These are phyloP conservation scores for Eupithecia inturbata DNA, from an alignment of 2,888 invertebrate species.

Conservation along the genomic window DNA sequence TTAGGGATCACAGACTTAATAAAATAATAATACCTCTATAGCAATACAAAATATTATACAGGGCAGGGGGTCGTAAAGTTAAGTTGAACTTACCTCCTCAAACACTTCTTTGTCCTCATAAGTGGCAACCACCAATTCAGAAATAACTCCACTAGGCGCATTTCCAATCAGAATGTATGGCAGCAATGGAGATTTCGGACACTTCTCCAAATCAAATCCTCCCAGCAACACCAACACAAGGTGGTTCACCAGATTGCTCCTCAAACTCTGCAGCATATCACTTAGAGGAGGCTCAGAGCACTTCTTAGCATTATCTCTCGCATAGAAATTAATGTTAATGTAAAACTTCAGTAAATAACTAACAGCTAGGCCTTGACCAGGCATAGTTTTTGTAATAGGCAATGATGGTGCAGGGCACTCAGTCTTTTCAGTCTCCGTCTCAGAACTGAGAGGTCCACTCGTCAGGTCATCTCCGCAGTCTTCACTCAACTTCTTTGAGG, in stretches of 20 bases:
- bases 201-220: conserved; percentile 79
- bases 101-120: conserved; percentile 85
- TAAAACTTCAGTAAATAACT: conserved; percentile 84
- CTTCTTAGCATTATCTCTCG: conserved; percentile 90
- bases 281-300: conserved; percentile 90
- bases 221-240: conserved; percentile 85
- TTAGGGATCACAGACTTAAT: not conserved
- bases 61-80: not conserved
- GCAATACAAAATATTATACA: not conserved
- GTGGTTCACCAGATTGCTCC: conserved; percentile 82
- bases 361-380: conserved; percentile 74
- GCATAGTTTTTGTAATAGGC: conserved; percentile 72
- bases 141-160: conserved; percentile 89
- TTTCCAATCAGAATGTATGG: conserved; percentile 88
- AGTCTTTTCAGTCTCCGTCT: conserved; percentile 67
- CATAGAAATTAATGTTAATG: conserved; percentile 88
- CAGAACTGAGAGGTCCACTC: conserved; percentile 65
- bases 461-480: conserved; percentile 72
- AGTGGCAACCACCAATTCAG: conserved; percentile 86
- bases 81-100: conserved; percentile 67
- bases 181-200: conserved; percentile 86
- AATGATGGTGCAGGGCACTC: conserved; percentile 77
- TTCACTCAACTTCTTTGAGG: conserved; percentile 76
- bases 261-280: conserved; percentile 85
- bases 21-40: not conserved